These are phyloP conservation scores for Malurus splendens DNA, from an alignment of 2,797 vertebrate genomes.

Conservation along the genomic window DNA sequence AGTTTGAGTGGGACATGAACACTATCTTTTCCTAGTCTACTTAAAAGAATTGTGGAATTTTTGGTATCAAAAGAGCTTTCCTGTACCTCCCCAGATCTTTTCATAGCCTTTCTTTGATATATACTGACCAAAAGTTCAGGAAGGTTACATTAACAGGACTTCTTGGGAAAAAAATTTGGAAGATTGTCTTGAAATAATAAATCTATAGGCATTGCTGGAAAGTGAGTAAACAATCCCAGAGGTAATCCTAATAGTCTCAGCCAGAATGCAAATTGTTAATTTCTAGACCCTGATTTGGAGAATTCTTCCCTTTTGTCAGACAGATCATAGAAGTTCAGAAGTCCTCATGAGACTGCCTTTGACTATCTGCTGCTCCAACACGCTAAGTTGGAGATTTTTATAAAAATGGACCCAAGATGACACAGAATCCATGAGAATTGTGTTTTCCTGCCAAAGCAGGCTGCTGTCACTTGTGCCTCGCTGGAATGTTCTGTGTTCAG, in stretches of 20 bases:
- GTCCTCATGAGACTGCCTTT: not conserved
- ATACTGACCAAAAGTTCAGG: not conserved
- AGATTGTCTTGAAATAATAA: not conserved
- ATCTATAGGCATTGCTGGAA: not conserved
- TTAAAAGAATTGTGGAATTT: not conserved
- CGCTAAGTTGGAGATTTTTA: rapidly evolving
- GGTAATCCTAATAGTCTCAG: not conserved
- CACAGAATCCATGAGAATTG: rapidly evolving
- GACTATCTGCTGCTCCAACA: not conserved
- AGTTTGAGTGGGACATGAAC: not conserved
- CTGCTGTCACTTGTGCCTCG: not conserved
- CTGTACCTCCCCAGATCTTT: not conserved
- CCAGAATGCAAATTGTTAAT: not conserved
- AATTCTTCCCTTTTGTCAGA: not conserved
- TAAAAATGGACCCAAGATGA: not conserved
- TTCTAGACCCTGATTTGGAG: not conserved
- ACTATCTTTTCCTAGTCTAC: not conserved
- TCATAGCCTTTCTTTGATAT: not conserved
- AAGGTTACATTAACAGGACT: not conserved
- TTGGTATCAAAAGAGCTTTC: not conserved
- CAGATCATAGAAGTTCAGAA: not conserved
- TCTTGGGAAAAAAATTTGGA: not conserved
- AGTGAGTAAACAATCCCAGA: not conserved
- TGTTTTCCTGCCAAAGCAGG: not conserved
- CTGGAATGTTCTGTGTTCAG: not conserved